Percentiles rank a stretch among this genome's conserved stretches.
phyloP scores from a whole-genome alignment of 2,888 invertebrate species.

The Icerya purchasi region DNA sequence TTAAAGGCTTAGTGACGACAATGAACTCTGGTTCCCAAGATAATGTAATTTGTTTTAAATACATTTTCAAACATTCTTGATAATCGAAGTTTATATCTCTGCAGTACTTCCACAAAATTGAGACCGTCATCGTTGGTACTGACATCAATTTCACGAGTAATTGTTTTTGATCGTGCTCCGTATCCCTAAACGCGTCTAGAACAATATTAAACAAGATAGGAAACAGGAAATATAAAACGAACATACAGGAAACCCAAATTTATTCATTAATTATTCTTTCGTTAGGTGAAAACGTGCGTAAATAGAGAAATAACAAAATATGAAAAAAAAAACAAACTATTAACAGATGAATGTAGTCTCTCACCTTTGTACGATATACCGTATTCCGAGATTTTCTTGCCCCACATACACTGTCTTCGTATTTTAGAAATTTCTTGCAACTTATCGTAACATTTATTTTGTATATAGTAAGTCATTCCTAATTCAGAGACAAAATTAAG shows the following conservation, averaged over 20 bases:
- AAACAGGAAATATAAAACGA: no score
- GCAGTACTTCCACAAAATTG: slow-evolving; percentile 27
- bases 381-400: slow-evolving; percentile 22
- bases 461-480: slow-evolving; percentile 22
- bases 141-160: slow-evolving; percentile 23
- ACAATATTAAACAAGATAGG: no score
- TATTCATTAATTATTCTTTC: no score
- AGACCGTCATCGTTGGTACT: slow-evolving; percentile 19
- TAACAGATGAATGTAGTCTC: background rate
- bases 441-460: slow-evolving; percentile 16
- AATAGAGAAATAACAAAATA: no score
- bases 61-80: slow-evolving; percentile 25
- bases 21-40: slow-evolving; percentile 28
- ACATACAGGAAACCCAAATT: no score
- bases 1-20: slow-evolving; percentile 13
- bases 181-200: slow-evolving; percentile 22
- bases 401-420: slow-evolving; percentile 23
- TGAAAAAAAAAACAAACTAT: background rate
- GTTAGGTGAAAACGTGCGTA: no score
- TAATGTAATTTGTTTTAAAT: slow-evolving; percentile 24
- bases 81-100: slow-evolving; percentile 26
- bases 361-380: slow-evolving; percentile 24
- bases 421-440: slow-evolving; percentile 18
- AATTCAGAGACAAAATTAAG: slow-evolving; percentile 20
- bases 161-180: slow-evolving; percentile 20